phyloP scores from a whole-genome alignment of 2,888 invertebrate genomes.

The Platycheirus albimanus region DNA sequence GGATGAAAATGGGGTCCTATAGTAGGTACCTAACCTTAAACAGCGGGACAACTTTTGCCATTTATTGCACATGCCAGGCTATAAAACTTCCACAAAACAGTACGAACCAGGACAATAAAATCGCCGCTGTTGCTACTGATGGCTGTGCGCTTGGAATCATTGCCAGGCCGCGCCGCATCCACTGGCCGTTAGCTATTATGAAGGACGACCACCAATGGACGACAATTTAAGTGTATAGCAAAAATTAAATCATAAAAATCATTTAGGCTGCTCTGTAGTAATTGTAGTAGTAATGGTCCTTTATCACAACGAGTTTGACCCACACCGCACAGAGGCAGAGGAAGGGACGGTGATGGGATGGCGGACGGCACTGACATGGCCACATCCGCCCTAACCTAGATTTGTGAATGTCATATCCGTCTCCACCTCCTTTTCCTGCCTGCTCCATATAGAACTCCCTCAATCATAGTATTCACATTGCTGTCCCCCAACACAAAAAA shows the following conservation, averaged over 20 bases:
- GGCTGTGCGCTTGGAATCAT: conserved; percentile 6
- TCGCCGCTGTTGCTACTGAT: conserved; percentile 28
- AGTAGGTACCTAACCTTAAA: conserved; percentile 23
- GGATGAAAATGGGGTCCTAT: conserved; percentile 4
- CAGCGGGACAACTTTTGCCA: conserved; percentile 55
- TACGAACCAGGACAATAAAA: conserved; percentile 36
- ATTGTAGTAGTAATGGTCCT: conserved; percentile 49
- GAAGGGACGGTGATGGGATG: background rate
- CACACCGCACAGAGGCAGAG: background rate
- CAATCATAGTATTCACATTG: conserved; percentile 15
- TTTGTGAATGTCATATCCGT: conserved; percentile 49
- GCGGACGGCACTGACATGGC: conserved; percentile 35
- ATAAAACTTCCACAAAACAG: conserved; percentile 60
- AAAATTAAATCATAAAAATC: conserved; percentile 68
- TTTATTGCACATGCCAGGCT: conserved; percentile 66
- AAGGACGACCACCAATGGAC: conserved; percentile 14
- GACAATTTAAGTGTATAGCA: conserved; percentile 52
- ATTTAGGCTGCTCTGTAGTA: conserved; percentile 46
- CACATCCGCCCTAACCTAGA: conserved; percentile 53
- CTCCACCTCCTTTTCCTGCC: conserved; percentile 1
- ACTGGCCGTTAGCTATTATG: conserved; percentile 5
- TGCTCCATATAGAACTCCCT: background rate
- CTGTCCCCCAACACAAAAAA: no score
- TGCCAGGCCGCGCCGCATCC: background rate
- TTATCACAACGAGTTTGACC: conserved; percentile 35